Evolutionary conservation across 2,797 vertebrate genomes (phyloP).

Genomic region (Enteromius thamalakanensis): DNA sequence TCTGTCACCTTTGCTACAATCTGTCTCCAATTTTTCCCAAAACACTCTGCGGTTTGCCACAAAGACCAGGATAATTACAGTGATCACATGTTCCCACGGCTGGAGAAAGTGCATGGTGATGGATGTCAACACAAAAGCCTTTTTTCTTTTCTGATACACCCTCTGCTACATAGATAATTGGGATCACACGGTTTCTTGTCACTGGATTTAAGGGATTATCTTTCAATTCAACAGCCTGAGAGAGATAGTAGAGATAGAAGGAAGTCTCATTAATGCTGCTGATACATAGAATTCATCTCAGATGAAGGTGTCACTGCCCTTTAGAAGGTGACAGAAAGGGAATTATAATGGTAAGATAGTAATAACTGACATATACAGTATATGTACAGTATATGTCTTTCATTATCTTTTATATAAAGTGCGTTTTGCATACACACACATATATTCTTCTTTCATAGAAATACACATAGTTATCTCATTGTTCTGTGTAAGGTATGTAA

Average conservation of each 20-base stretch:
- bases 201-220: conserved; percentile 54
- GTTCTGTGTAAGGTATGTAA: too few relatives aligned
- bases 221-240: conserved; percentile 42
- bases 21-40: conserved; percentile 11
- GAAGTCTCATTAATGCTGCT: conserved; percentile 37
- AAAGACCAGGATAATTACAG: conserved; percentile 13
- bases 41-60: conserved; percentile 12
- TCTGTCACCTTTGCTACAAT: conserved; percentile 23
- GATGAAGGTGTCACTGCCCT: conserved; percentile 16
- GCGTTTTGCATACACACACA: neutral
- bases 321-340: conserved; percentile 14
- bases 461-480: too few relatives aligned
- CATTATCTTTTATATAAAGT: neutral
- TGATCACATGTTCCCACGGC: conserved; percentile 20
- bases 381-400: too few relatives aligned
- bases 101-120: conserved; percentile 30
- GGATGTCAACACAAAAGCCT: conserved; percentile 37
- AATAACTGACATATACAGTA: too few relatives aligned
- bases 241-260: neutral
- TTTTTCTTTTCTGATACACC: conserved; percentile 32
- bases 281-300: conserved; percentile 43
- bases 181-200: conserved; percentile 43
- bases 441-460: too few relatives aligned
- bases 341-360: neutral
- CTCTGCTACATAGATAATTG: conserved; percentile 46